Evolutionary conservation across 2,113 vertebrate species (phyloP), one percentile per base, ranked within the genome.

Genomic region (Conger conger): DNA sequence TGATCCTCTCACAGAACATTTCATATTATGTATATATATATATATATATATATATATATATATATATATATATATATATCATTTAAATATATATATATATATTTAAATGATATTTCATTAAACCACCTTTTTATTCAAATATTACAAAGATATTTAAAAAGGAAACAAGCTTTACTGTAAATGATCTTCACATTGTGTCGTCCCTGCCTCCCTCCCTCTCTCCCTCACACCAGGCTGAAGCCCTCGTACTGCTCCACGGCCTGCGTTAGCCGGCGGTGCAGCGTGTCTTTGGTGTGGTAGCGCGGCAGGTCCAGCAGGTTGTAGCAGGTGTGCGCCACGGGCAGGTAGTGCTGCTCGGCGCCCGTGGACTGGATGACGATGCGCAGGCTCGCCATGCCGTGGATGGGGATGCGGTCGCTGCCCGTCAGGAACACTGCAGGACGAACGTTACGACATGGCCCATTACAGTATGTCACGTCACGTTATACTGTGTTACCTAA

Each of bases 341-440:
- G 98, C 92, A 99, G 92, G 93, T 98, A 97, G 88, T 98, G 94
- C 91, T 99, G 96, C 81, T 96, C 96, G 0, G 95, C 96, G 42
- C 95, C 90, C 0, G 97, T 98, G 60, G 98, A 97, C 95, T 99
- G 98, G 93, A 99, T 97, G 92, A 96, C 82, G 0, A 99, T 97
- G 38, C 96, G 96, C 63, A 99, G 89, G 91, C 98, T 99, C 82
- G 96, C 96, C 98, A 99, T 99, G 89, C 98, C 98, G 0, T 98
- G 98, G 93, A 99, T 99, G 87, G 98, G 98, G n/a, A 99, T 99
- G 80, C 98, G 97, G 90, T 99, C 98, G 0, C 97, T 99, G 93
- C 98, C 98, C 0, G 98, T 99, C 89, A 99, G 94, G 84, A 99
- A 99, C 94, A 99, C 98, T 99, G 85, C 23, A 9, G 3, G 33